phyloP scores from a whole-genome alignment of 2,888 invertebrate species.

The Eudasyphora cyanicolor region DNA sequence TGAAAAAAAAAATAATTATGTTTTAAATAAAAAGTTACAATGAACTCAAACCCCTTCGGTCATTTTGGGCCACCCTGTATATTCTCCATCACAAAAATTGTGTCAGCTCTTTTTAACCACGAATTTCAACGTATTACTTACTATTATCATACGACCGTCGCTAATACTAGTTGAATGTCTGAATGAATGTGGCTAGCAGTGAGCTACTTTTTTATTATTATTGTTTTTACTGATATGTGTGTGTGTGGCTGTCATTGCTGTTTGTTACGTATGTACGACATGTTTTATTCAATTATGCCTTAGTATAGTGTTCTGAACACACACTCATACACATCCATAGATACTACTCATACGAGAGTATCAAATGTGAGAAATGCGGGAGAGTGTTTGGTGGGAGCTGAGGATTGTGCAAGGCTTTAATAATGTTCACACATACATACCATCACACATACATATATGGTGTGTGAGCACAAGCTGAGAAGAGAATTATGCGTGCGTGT shows the following conservation, averaged over 20 bases:
- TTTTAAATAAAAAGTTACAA: too few relatives aligned
- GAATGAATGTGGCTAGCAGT: neutral
- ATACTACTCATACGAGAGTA: neutral
- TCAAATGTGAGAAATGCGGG: neutral
- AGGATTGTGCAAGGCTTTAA: conserved; percentile 24
- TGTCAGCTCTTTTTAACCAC: too few relatives aligned
- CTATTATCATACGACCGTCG: neutral
- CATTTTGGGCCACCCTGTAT: too few relatives aligned
- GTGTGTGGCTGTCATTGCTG: neutral
- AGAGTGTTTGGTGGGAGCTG: conserved; percentile 8
- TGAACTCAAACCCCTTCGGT: too few relatives aligned
- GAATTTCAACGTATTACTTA: neutral
- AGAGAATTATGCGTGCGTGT: neutral
- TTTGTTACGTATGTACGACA: neutral
- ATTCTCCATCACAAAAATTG: too few relatives aligned
- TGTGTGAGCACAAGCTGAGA: too few relatives aligned
- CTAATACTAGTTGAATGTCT: conserved; percentile 21
- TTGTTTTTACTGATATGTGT: neutral
- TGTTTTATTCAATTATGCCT: conserved; percentile 32
- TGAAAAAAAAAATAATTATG: too few relatives aligned
- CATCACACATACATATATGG: too few relatives aligned
- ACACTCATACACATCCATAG: neutral
- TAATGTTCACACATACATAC: conserved; percentile 37
- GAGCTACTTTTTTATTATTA: neutral
- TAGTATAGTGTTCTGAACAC: neutral